Conservation (phyloP, 2,797 vertebrate genomes). For the Sebastes oblongus region DNA sequence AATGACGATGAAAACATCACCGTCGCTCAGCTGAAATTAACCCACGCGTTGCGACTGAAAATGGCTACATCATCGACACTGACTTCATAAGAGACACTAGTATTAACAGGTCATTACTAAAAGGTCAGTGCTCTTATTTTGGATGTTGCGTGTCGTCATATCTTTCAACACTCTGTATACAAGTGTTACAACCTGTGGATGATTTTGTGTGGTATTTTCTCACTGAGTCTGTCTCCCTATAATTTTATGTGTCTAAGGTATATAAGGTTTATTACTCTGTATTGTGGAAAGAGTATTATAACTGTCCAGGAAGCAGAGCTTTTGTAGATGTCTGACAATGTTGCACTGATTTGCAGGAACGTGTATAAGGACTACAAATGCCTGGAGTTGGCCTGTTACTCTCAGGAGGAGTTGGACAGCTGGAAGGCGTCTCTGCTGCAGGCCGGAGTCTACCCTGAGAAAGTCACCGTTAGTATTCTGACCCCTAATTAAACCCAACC, state of each 20-base stretch:
- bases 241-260: neutral
- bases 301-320: neutral
- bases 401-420: slow-evolving; percentile 93
- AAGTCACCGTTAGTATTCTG: slow-evolving; percentile 86
- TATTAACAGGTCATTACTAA: neutral
- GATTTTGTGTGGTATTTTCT: neutral
- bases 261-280: neutral
- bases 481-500: slow-evolving; percentile 80
- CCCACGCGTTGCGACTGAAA: slow-evolving; percentile 5
- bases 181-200: neutral
- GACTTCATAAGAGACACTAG: neutral
- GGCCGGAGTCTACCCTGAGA: slow-evolving; percentile 91
- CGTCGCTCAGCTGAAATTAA: neutral
- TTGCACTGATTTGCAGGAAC: slow-evolving; percentile 82
- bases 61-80: neutral
- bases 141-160: neutral
- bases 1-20: slow-evolving; percentile 3
- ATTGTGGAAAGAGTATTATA: slow-evolving; percentile 2
- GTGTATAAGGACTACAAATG: slow-evolving; percentile 95
- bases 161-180: neutral
- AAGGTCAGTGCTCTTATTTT: neutral
- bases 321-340: slow-evolving; percentile 22
- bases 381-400: slow-evolving; percentile 90
- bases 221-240: neutral
- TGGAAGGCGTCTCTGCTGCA: slow-evolving; percentile 94